A percentile compares a stretch with the other conserved stretches of the same genome.
These are phyloP conservation scores for Eolophus roseicapilla DNA, from an alignment of 2,113 vertebrate genomes.

Conservation along the genomic window DNA sequence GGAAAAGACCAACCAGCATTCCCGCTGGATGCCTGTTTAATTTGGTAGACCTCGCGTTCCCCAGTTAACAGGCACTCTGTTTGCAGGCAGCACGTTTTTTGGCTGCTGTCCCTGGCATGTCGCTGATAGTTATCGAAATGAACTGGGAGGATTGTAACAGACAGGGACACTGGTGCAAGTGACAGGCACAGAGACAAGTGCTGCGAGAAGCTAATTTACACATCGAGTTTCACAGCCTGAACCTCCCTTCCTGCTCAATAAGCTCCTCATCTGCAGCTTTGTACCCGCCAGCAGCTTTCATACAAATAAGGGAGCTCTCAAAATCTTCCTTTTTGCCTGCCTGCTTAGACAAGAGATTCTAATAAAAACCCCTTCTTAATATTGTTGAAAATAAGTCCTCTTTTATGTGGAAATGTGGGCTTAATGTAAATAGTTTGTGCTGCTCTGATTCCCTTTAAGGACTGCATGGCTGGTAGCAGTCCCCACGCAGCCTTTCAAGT, in stretches of 20 bases:
- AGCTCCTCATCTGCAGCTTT: background rate
- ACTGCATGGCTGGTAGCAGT: background rate
- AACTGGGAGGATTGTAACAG: slow-evolving; percentile 33
- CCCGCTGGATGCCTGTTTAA: background rate
- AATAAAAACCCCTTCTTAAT: background rate
- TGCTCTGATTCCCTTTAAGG: background rate
- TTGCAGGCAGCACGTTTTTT: background rate
- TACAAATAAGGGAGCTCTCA: background rate
- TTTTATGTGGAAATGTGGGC: background rate
- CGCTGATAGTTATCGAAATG: slow-evolving; percentile 23
- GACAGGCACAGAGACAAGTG: slow-evolving; percentile 30
- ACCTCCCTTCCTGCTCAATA: background rate
- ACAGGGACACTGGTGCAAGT: background rate
- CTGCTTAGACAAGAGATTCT: background rate
- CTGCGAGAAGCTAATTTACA: slow-evolving; percentile 33
- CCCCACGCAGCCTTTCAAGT: background rate
- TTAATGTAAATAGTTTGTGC: background rate
- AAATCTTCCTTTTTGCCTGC: background rate
- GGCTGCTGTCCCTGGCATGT: slow-evolving; percentile 29
- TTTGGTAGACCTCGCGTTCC: background rate
- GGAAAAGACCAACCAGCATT: background rate
- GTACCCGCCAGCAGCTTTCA: background rate
- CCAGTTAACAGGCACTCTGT: background rate
- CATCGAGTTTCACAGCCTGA: background rate
- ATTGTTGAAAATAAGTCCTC: background rate